These are phyloP conservation scores for Puffinus mauretanicus DNA, from an alignment of 2,113 vertebrate species.

Conservation along the genomic window DNA sequence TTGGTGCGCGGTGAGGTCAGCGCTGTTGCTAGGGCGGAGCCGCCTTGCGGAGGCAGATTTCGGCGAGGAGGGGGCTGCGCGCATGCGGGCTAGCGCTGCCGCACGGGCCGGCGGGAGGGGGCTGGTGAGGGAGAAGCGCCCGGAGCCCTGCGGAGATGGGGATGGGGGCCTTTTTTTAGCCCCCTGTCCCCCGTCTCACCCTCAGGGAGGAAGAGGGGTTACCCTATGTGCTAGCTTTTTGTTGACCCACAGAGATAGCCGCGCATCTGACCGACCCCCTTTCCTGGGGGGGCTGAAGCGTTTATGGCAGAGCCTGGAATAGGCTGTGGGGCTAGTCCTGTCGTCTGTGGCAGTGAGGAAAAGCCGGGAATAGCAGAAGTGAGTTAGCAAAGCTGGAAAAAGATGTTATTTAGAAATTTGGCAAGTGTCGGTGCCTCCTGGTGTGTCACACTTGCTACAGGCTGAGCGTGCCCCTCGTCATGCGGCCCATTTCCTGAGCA, in stretches of 20 bases:
- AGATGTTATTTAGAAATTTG: rapidly evolving
- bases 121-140: rapidly evolving
- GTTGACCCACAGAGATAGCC: rapidly evolving
- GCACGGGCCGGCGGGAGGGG: rapidly evolving
- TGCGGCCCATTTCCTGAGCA: not conserved
- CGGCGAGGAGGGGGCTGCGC: not conserved
- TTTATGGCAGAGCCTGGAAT: not conserved
- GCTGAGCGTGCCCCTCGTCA: not conserved
- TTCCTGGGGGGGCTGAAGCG: rapidly evolving
- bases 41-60: not conserved
- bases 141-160: rapidly evolving
- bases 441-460: rapidly evolving
- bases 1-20: constrained; percentile 67
- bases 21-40: constrained; percentile 70
- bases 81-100: not conserved
- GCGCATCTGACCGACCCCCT: rapidly evolving
- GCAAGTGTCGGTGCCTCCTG: rapidly evolving
- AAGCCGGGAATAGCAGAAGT: rapidly evolving
- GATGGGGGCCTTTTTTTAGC: rapidly evolving
- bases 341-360: not conserved
- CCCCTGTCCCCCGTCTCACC: rapidly evolving
- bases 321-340: rapidly evolving
- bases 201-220: no score
- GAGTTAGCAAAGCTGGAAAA: not conserved
- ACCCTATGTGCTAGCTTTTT: not conserved